Evolutionary conservation across 2,113 vertebrate species (phyloP).

Genomic region (Notarius quadriscutis): DNA sequence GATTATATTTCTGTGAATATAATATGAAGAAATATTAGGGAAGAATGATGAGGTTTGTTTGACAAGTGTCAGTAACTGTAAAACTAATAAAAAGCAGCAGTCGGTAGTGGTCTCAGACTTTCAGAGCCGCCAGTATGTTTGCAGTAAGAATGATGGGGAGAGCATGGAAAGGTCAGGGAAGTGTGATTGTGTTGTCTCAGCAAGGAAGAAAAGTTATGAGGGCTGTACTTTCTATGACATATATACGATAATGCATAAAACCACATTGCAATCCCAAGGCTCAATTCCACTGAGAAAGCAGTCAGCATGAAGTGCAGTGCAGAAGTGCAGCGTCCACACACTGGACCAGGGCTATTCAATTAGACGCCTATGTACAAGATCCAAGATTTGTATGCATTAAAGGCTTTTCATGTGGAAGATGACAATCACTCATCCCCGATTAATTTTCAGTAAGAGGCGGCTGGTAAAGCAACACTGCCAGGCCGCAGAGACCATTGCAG

Average conservation of each 20-base stretch:
- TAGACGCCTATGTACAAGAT: neutral
- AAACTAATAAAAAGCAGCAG: slow-evolving; percentile 21
- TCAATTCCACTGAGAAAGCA: slow-evolving; percentile 6
- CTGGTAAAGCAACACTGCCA: neutral
- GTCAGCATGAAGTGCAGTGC: neutral
- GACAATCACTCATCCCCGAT: neutral
- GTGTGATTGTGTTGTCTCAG: slow-evolving; percentile 24
- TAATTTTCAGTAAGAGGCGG: neutral
- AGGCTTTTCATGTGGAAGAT: neutral
- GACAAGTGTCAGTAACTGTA: slow-evolving; percentile 13
- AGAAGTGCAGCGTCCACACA: neutral
- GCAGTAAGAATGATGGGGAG: neutral
- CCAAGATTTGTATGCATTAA: neutral
- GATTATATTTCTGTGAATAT: neutral
- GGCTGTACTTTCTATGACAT: slow-evolving; percentile 6
- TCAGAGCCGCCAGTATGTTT: neutral
- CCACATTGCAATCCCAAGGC: neutral
- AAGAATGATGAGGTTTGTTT: neutral
- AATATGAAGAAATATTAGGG: neutral
- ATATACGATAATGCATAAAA: slow-evolving; percentile 28
- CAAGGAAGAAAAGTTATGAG: slow-evolving; percentile 16
- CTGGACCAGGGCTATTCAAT: neutral
- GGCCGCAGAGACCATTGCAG: neutral
- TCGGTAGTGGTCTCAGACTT: neutral
- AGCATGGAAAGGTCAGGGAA: slow-evolving; percentile 9